A percentile compares a stretch with the other conserved stretches of the same genome.
Evolutionary conservation across 2,888 invertebrate genomes (phyloP).

Genomic region (Pocota personata): DNA sequence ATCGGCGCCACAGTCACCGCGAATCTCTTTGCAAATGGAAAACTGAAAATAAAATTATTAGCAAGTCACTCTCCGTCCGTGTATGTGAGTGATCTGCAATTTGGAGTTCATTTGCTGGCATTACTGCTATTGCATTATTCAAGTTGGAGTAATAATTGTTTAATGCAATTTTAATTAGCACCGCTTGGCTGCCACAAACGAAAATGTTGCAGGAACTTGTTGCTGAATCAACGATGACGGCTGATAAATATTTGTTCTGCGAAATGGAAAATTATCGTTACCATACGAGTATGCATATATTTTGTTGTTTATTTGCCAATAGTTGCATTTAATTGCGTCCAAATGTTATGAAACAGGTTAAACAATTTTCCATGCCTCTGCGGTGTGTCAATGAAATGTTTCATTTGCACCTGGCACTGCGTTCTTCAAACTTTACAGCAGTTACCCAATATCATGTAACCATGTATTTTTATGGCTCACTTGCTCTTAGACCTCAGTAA

Average conservation of each 20-base stretch:
- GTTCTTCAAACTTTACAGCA: conserved; percentile 8
- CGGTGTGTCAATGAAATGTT: conserved; percentile 33
- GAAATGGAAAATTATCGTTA: background rate
- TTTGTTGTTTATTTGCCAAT: conserved; percentile 25
- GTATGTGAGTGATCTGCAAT: background rate
- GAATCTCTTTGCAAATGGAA: conserved; percentile 10
- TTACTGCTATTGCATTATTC: background rate
- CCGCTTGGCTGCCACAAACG: background rate
- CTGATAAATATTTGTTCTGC: background rate
- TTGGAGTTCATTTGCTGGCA: background rate
- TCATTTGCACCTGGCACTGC: conserved; percentile 34
- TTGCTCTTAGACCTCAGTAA: conserved; percentile 21
- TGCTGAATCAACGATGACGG: background rate
- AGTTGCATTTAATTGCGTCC: conserved; percentile 30
- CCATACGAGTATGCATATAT: too few relatives aligned
- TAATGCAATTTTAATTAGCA: conserved; percentile 55
- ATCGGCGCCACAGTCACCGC: background rate
- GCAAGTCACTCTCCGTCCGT: background rate
- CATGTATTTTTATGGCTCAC: background rate
- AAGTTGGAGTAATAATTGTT: conserved; percentile 29
- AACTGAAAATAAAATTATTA: conserved; percentile 8
- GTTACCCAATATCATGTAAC: background rate
- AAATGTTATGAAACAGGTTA: conserved; percentile 37
- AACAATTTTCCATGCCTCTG: conserved; percentile 5
- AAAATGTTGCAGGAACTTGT: conserved; percentile 27